Evolutionary conservation across 2,888 invertebrate genomes (phyloP).

Genomic region (Caenorhabditis zanzibari): DNA sequence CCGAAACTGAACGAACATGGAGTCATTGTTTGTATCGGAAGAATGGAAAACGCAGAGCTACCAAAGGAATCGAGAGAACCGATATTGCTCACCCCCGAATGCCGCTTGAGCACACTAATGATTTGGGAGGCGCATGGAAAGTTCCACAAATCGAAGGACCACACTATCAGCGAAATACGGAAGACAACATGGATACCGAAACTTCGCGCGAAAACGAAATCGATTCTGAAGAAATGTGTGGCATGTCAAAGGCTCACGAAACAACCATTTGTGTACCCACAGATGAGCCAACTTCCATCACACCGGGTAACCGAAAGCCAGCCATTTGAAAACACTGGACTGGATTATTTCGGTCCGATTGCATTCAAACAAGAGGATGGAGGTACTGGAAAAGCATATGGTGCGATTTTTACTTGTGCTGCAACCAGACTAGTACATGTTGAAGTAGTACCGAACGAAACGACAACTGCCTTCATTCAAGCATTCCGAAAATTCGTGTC

Average conservation of each 20-base stretch:
- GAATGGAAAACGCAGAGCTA: neutral
- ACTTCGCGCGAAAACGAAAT: neutral
- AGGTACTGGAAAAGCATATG: constrained; percentile 33
- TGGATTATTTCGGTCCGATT: constrained; percentile 70
- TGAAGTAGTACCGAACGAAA: constrained; percentile 51
- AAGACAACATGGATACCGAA: neutral
- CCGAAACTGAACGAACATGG: neutral
- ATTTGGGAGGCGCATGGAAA: constrained; percentile 1
- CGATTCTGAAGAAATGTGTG: neutral
- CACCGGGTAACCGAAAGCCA: constrained; percentile 26
- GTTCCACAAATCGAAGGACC: neutral
- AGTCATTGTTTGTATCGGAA: neutral
- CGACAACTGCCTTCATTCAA: constrained; percentile 44
- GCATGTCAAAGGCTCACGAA: constrained; percentile 7
- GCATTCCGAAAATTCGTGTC: constrained; percentile 61
- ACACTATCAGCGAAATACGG: neutral
- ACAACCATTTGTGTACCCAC: constrained; percentile 38
- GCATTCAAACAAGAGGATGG: neutral
- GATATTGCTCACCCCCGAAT: neutral
- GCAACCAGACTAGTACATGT: constrained; percentile 61
- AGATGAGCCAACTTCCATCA: constrained; percentile 30
- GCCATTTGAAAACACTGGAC: constrained; percentile 65
- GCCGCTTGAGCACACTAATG: neutral
- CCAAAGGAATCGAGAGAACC: neutral
- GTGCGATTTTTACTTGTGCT: constrained; percentile 53